Evolutionary conservation across 1,140 invertebrate genomes (phyloP).

Genomic region (Meloidogyne exigua): DNA sequence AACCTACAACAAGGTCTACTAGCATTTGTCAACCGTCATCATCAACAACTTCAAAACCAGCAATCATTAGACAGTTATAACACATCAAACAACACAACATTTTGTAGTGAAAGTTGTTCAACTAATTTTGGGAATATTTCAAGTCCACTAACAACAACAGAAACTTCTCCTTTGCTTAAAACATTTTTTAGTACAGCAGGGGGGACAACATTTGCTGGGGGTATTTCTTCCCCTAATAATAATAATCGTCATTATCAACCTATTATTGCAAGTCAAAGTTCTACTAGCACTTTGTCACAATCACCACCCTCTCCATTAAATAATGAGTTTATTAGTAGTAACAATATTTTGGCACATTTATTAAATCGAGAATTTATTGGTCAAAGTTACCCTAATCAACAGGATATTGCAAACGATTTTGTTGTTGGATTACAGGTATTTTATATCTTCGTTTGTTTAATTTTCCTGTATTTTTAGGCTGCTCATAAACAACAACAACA

Average conservation of each 20-base stretch:
- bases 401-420: not conserved
- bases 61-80: constrained; percentile 13
- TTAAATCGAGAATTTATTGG: not conserved
- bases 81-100: not conserved
- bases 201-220: not conserved
- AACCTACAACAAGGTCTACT: constrained; percentile 49
- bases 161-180: not conserved
- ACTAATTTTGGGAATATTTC: not conserved
- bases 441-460: not conserved
- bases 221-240: not conserved
- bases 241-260: not conserved
- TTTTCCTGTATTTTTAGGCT: not conserved
- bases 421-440: constrained; percentile 2
- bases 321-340: not conserved
- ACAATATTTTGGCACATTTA: not conserved
- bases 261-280: not conserved
- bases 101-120: not conserved
- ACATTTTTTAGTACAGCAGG: not conserved
- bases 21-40: constrained; percentile 46
- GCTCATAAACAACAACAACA: not conserved
- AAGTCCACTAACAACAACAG: constrained; percentile 15
- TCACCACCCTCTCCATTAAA: not conserved
- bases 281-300: not conserved
- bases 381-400: not conserved
- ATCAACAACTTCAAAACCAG: constrained; percentile 33